Conservation (phyloP, 2,888 invertebrate genomes). For the Pristionchus entomophagus region DNA sequence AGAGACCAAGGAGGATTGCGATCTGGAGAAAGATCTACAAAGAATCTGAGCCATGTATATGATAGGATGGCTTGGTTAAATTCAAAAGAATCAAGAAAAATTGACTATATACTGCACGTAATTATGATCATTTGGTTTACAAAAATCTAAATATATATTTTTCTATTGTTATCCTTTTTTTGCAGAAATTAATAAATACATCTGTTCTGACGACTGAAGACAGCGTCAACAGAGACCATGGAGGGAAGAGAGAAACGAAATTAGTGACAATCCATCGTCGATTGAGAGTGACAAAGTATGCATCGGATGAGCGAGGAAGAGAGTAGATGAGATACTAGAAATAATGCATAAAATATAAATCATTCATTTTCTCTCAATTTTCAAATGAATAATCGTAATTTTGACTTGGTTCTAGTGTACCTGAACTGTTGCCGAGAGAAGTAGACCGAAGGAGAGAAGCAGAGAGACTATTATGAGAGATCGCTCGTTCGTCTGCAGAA, state of each 20-base stretch:
- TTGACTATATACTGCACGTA: too few species aligned
- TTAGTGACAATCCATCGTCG: constrained; percentile 44
- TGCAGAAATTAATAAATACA: neutral
- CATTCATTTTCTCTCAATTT: too few species aligned
- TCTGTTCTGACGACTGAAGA: constrained; percentile 27
- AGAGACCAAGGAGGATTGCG: neutral
- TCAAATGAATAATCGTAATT: neutral
- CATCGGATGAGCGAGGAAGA: neutral
- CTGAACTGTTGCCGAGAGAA: neutral
- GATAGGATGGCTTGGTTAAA: too few species aligned
- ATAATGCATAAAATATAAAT: too few species aligned
- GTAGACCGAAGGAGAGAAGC: neutral
- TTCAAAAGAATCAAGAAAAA: too few species aligned
- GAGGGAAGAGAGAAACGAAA: constrained; percentile 44
- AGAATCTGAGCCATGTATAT: neutral
- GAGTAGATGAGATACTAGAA: constrained; percentile 42
- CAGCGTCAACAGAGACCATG: constrained; percentile 38
- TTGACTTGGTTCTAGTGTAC: neutral
- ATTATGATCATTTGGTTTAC: neutral
- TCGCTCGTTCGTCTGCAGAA: too few species aligned
- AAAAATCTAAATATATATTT: neutral
- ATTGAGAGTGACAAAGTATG: constrained; percentile 35
- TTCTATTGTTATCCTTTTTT: too few species aligned
- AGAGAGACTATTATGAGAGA: neutral
- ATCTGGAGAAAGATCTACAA: neutral